These are phyloP conservation scores for Drosophila pachea DNA, from an alignment of 1,140 invertebrate genomes.

Conservation along the genomic window DNA sequence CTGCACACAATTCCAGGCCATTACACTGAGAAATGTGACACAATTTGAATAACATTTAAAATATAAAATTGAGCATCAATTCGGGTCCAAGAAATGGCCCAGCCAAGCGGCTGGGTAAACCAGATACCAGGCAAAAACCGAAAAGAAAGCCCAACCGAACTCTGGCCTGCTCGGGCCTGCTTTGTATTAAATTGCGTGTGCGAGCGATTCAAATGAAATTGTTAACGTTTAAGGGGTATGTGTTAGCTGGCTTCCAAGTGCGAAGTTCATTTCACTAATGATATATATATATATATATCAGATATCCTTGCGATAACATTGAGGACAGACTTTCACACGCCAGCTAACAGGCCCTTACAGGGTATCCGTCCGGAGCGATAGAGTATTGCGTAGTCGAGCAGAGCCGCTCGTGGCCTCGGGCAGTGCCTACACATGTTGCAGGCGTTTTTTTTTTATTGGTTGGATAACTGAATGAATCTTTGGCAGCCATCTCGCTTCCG, in stretches of 20 bases:
- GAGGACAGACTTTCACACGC: too few species aligned
- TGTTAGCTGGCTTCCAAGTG: background rate
- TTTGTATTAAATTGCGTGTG: background rate
- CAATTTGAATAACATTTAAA: constrained; percentile 78
- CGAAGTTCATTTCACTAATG: background rate
- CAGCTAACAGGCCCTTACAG: background rate
- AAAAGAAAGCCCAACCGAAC: background rate
- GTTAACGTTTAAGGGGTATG: background rate
- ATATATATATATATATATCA: background rate
- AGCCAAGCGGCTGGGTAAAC: constrained; percentile 36
- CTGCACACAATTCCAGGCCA: constrained; percentile 66
- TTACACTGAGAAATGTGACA: constrained; percentile 76
- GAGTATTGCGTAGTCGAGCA: background rate
- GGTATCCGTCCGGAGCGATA: background rate
- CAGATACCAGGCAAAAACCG: constrained; percentile 1
- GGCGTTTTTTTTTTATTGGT: constrained; percentile 5
- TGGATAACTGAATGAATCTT: constrained; percentile 34
- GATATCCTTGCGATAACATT: too few species aligned
- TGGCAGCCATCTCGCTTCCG: background rate
- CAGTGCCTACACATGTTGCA: constrained; percentile 41
- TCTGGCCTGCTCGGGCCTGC: background rate
- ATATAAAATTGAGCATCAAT: constrained; percentile 75
- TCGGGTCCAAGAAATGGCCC: constrained; percentile 17
- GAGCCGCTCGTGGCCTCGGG: constrained; percentile 22
- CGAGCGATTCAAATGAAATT: background rate